A percentile compares a stretch with the other conserved stretches of the same genome.
Conservation (phyloP, 2,888 invertebrate species). For the Platycheirus albimanus region DNA sequence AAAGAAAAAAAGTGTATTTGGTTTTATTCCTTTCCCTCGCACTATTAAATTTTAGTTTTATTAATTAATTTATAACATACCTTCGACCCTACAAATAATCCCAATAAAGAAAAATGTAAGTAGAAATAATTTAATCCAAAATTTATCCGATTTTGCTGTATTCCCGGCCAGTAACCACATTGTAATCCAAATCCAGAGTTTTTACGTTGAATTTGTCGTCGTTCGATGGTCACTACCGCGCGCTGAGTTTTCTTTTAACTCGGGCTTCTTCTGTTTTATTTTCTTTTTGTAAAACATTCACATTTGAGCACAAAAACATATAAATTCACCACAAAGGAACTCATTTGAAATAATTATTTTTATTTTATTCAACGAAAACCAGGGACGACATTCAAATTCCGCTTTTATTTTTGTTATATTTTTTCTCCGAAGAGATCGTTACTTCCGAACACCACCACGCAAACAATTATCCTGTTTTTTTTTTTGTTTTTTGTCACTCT, state of each 20-base stretch:
- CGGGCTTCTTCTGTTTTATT: slow-evolving; percentile 65
- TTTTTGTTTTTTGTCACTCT: slow-evolving; percentile 34
- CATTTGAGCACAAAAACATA: slow-evolving; percentile 63
- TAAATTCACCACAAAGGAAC: slow-evolving; percentile 47
- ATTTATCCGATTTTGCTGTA: slow-evolving; percentile 79
- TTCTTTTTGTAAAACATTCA: slow-evolving; percentile 64
- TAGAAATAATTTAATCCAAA: slow-evolving; percentile 79
- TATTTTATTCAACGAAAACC: slow-evolving; percentile 10
- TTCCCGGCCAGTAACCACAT: slow-evolving; percentile 79
- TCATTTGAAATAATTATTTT: slow-evolving; percentile 56
- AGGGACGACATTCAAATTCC: slow-evolving; percentile 30
- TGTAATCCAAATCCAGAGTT: slow-evolving; percentile 79
- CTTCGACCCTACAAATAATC: slow-evolving; percentile 73
- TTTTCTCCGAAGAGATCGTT: slow-evolving; percentile 26
- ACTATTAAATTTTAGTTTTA: slow-evolving; percentile 2
- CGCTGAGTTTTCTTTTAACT: slow-evolving; percentile 60
- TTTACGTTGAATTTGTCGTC: slow-evolving; percentile 61
- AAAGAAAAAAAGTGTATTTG: too few relatives aligned
- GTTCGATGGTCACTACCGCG: slow-evolving; percentile 67
- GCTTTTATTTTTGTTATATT: slow-evolving; percentile 1
- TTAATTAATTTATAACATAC: slow-evolving; percentile 50
- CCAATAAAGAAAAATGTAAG: slow-evolving; percentile 68
- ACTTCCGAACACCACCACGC: not conserved
- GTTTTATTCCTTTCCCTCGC: slow-evolving; percentile 29
- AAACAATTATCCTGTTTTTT: slow-evolving; percentile 36